Evolutionary conservation across 2,113 vertebrate genomes (phyloP), one percentile per base, ranked within the genome.

Genomic region (Rhabdornis inornatus): DNA sequence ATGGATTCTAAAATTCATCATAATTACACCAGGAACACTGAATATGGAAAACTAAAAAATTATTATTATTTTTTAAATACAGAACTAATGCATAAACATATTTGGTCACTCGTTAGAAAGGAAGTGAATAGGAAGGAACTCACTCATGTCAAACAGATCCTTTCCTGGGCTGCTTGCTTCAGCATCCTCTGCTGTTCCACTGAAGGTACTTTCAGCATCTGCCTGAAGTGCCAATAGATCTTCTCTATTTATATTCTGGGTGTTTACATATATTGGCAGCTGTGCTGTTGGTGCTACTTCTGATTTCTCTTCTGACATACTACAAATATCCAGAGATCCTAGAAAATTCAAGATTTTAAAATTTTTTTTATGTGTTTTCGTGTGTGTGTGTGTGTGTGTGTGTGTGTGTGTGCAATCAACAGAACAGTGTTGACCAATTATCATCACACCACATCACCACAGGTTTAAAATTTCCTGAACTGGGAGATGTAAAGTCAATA

Each of bases 101-200:
- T 28, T 68, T 37, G 5, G 15, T 63, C 2, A 6, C 11, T 72
- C 63, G 14, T 74, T 83, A 72, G 39, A 90, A 92, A 42, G 7
- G 25, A 37, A 84, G 10, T 65, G 12, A n/a, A 83, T 49, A 50
- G 42, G 68, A 88, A 94, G 27, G 45, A 93, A 98, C 99, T 98
- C 97, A 99, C 99, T 99, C 99, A 99, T 99, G 96, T 99, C 99
- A 89, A 99, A 99, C 77, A 99, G 97, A 97, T 99, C 99, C 96
- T 98, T 99, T 97, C 96, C 97, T 16, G 98, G 98, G 94, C 98
- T 99, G 95, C 97, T 98, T 44, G 98, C 98, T 80, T 98, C 97
- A 87, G 97, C 98, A 92, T 96, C 97, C 52, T 96, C 96, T 11
- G 80, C 30, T 31, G 92, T 83, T 86, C 97, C 96, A 77, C 97